A percentile compares a stretch with the other conserved stretches of the same genome.
phyloP scores from a whole-genome alignment of 2,797 vertebrate genomes.

The Mus minutoides region DNA sequence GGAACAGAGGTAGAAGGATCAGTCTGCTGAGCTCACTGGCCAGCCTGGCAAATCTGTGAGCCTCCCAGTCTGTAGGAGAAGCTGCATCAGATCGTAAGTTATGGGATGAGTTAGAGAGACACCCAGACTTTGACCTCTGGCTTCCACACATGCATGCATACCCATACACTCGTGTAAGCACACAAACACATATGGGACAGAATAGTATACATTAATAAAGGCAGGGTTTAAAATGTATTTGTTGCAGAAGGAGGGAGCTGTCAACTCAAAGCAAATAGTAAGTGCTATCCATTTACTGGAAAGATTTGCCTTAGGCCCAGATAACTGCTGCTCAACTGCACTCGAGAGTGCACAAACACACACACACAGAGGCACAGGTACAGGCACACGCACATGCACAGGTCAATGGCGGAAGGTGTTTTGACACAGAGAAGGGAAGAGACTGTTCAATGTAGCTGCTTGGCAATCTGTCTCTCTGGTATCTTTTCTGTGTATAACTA shows the following conservation, averaged over 20 bases:
- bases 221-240: conserved; percentile 16
- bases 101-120: background rate
- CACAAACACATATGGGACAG: background rate
- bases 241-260: background rate
- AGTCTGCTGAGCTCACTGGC: background rate
- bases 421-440: background rate
- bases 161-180: background rate
- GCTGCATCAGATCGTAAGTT: background rate
- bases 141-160: too few relatives aligned
- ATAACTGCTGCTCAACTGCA: background rate
- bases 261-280: background rate
- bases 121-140: background rate
- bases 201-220: background rate
- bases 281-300: background rate
- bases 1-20: background rate
- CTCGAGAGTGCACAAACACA: fast-evolving
- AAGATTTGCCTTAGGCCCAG: conserved; percentile 33
- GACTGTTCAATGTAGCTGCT: background rate
- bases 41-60: background rate
- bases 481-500: background rate
- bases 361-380: too few relatives aligned
- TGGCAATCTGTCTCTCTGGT: background rate
- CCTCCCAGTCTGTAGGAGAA: background rate
- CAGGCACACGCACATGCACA: too few relatives aligned
- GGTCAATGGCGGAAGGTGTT: background rate